Conservation (phyloP, 2,797 vertebrate species). For the Pantherophis alleghaniensis region DNA sequence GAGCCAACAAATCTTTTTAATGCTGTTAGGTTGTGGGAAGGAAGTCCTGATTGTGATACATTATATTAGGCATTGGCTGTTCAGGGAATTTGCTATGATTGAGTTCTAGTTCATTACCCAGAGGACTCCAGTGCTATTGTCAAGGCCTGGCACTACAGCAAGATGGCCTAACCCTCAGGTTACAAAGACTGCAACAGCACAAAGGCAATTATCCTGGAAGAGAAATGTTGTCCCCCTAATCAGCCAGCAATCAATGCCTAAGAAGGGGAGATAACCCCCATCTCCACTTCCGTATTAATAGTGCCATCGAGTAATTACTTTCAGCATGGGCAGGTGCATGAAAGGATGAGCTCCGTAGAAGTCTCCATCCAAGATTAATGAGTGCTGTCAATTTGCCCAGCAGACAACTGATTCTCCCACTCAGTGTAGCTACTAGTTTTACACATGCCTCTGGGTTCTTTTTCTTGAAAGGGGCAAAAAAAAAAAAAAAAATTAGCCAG, state of each 20-base stretch:
- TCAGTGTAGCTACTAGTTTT: conserved; percentile 74
- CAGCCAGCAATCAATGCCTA: conserved; percentile 82
- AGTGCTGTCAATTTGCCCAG: conserved; percentile 83
- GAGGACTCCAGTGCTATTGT: conserved; percentile 63
- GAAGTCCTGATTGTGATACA: conserved; percentile 61
- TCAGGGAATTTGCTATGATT: conserved; percentile 63
- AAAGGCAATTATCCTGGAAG: conserved; percentile 79
- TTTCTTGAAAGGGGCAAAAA: conserved; percentile 7
- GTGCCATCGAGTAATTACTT: conserved; percentile 83
- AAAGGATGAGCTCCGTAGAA: conserved; percentile 78
- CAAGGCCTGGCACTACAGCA: conserved; percentile 65
- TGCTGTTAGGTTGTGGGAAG: conserved; percentile 58
- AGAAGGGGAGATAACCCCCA: conserved; percentile 78
- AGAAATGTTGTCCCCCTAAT: conserved; percentile 81
- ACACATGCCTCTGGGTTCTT: conserved; percentile 65
- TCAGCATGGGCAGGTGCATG: conserved; percentile 78
- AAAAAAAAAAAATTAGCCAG: conserved; percentile 59
- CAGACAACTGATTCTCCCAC: conserved; percentile 79
- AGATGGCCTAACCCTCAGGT: conserved; percentile 68
- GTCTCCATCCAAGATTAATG: conserved; percentile 81
- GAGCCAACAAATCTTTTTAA: conserved; percentile 42
- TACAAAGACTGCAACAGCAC: conserved; percentile 72
- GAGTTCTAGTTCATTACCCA: conserved; percentile 77
- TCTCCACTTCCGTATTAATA: conserved; percentile 79
- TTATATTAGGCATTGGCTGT: conserved; percentile 70